phyloP scores from a whole-genome alignment of 2,888 invertebrate genomes.

The Oxytorus armatus region DNA sequence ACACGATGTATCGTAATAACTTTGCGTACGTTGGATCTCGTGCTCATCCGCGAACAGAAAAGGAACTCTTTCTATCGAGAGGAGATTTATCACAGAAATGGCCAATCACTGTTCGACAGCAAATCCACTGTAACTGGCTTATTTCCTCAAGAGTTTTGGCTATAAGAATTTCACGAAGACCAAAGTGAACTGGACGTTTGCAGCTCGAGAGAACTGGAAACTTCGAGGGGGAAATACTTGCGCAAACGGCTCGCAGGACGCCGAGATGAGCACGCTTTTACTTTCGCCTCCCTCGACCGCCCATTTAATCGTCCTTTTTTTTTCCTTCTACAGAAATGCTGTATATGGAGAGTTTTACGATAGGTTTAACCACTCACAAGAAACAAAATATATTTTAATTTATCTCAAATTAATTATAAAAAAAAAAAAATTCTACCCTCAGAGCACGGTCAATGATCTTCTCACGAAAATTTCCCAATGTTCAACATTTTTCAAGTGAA shows the following conservation, averaged over 20 bases:
- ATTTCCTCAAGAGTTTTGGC: background rate
- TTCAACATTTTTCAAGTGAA: too few species aligned
- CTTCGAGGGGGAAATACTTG: conserved; percentile 54
- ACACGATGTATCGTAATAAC: conserved; percentile 21
- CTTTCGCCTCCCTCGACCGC: conserved; percentile 72
- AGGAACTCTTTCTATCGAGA: too few species aligned
- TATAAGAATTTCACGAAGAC: conserved; percentile 1
- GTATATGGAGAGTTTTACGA: background rate
- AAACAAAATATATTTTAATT: background rate
- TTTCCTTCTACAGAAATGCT: conserved; percentile 22
- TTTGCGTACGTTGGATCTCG: too few species aligned
- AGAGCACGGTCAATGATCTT: background rate
- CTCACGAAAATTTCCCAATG: too few species aligned
- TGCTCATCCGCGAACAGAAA: too few species aligned
- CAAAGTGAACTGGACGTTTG: background rate
- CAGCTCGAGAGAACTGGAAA: conserved; percentile 30
- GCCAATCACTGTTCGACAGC: too few species aligned
- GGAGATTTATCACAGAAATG: too few species aligned
- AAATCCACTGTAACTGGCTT: too few species aligned
- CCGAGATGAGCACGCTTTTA: conserved; percentile 74
- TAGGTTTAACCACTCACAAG: background rate
- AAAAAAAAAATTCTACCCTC: too few species aligned
- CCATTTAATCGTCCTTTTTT: conserved; percentile 48
- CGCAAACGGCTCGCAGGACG: conserved; percentile 58
- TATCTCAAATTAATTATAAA: background rate